Base-by-base conservation (phyloP, 1,140 invertebrate species). In the Hesperophylax magnus region DNA sequence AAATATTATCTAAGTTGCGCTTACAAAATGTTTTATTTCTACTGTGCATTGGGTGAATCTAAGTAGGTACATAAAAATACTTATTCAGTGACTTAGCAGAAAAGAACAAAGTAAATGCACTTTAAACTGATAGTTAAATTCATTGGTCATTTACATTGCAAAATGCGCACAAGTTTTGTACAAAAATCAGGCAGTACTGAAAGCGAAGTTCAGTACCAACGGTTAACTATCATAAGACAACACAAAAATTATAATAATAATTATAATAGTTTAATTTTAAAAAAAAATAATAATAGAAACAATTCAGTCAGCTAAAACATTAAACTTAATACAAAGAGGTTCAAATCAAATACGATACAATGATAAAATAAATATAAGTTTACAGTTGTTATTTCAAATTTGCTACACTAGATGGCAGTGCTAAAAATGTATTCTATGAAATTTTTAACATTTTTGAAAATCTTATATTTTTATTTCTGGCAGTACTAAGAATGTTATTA, bases 91-190 rank as follows among this genome's bases (percentile, higher is more conserved):
- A 58, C 20, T 22, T 58, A 58, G 24, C 18, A 65, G 18, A 31
- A 22, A 31, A 20, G 24, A 22, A 65, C 24, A 65, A 65, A 65
- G 31, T 65, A 65, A 65, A 65, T 65, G 61, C 61, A 65, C 20
- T 9, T 8, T 22, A 31, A 65, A 31, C 61, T 0, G 61, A 31
- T 65, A 11, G 24, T 65, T 65, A 65, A 24, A 65, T 31, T 65
- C 61, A 65, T 65, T 65, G 61, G 61, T 65, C 61, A 31, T 24
- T 65, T 65, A 31, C 15, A 31, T 65, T 22, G 20, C 0, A 58
- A 58, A 58, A 58, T n/a, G 6, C 56, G 20, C 20, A n/a, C 8
- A 20, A n/a, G 56, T 20, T 58, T 17, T 18, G 5, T 58, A 58
- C 0, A 18, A 18, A 18, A 18, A 58, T 18, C 56, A 58, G 20